Percentiles rank a stretch among this genome's conserved stretches.
Conservation (phyloP, 2,797 vertebrate genomes). For the Aplochiton taeniatus region DNA sequence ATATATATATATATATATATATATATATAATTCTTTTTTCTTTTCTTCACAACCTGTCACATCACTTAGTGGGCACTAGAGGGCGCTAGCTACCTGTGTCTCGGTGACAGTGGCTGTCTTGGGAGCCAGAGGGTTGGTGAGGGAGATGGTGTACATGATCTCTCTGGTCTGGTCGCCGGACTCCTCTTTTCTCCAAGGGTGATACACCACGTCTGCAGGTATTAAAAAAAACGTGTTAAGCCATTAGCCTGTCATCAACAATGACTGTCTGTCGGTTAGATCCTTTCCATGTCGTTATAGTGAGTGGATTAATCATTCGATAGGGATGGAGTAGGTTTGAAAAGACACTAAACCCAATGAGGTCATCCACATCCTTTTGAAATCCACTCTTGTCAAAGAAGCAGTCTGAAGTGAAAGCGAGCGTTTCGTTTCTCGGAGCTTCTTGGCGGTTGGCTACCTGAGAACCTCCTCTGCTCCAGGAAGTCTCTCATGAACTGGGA, state of each 20-base stretch:
- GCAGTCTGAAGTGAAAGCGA: no score
- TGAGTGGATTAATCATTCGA: no score
- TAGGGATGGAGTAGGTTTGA: no score
- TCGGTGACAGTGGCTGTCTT: slow-evolving; percentile 89
- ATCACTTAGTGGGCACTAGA: not conserved
- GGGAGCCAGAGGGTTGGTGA: slow-evolving; percentile 87
- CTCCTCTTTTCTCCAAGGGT: slow-evolving; percentile 88
- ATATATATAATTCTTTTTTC: no score
- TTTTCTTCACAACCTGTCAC: not conserved
- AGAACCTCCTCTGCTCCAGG: slow-evolving; percentile 87
- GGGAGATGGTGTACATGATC: slow-evolving; percentile 87
- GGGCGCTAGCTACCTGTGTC: slow-evolving; percentile 76
- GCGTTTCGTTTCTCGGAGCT: no score
- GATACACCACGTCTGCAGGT: slow-evolving; percentile 82
- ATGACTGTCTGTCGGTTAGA: no score
- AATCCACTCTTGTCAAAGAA: no score
- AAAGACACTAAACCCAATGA: no score
- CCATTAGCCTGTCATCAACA: not conserved
- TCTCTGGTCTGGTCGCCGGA: slow-evolving; percentile 86
- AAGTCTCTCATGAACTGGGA: slow-evolving; percentile 88
- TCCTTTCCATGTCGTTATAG: no score
- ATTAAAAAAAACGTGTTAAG: slow-evolving; percentile 23
- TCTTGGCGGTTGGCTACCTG: slow-evolving; percentile 66
- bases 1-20: no score
- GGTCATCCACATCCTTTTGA: no score